Evolutionary conservation across 1,140 invertebrate species (phyloP), one percentile per base, ranked within the genome.

Genomic region (Procambarus virginalis): DNA sequence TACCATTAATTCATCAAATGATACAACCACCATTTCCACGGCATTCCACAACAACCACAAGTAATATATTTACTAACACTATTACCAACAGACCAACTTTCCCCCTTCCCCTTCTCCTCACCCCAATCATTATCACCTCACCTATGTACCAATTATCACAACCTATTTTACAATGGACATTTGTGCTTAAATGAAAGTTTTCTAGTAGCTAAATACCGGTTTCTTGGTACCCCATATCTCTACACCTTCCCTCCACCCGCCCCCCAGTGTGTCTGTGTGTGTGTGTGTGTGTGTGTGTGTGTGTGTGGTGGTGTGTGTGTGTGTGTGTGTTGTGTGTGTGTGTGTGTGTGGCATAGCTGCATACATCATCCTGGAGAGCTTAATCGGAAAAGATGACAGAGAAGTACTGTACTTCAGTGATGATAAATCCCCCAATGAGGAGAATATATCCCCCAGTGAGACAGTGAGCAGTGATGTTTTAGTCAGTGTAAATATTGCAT

Each of bases 131-230:
- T 34, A 6, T n/a, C 58, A n/a, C 80, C 20, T 45, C 58, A 58
- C 60, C 58, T 82, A 34, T 22, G 51, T 51, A 17, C 58, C 58
- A 60, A 17, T 14, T 2, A 8, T 9, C 73, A 76, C 49, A 17
- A 12, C 55, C 84, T 22, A 58, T 73, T 76, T 78, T 77, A 86
- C 75, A 78, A 77, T 86, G 84, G 84, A 78, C 84, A 75, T 77
- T 86, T 77, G 84, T 77, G 84, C 45, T 86, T 86, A 55, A 55
- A 60, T 14, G 51, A 55, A 86, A 86, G 75, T 86, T 86, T 86
- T 86, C 84, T 86, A 86, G 76, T 86, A 78, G 73, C 20, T 77
- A 22, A 78, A 78, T 20, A 51, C 46, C 49, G n/a, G 12, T 49
- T n/a, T 76, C 51, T 22, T 68, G 64, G 64, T 68, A 68, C 4